Evolutionary conservation across 2,888 invertebrate species (phyloP).

Genomic region (Globia sparganii): DNA sequence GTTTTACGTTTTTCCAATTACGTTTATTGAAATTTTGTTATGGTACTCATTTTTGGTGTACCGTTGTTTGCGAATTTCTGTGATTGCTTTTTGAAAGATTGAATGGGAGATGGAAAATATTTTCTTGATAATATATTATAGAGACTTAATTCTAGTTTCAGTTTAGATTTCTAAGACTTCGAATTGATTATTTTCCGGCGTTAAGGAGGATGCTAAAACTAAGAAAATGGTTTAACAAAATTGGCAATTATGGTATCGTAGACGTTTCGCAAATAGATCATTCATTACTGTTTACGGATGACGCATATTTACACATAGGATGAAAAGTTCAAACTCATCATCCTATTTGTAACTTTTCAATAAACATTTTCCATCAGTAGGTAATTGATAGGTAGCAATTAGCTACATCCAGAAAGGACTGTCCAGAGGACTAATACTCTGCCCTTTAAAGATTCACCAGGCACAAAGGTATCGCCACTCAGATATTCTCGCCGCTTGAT

Average conservation of each 20-base stretch:
- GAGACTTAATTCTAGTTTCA: not conserved
- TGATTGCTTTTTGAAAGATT: slow-evolving; percentile 55
- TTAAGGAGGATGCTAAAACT: not conserved
- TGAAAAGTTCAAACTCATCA: too few relatives aligned
- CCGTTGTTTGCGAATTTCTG: slow-evolving; percentile 38
- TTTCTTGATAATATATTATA: not conserved
- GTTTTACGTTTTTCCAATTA: slow-evolving; percentile 63
- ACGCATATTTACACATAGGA: not conserved
- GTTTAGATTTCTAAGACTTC: not conserved
- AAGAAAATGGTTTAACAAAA: not conserved
- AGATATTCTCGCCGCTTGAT: slow-evolving; percentile 24
- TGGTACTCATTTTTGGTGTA: slow-evolving; percentile 50
- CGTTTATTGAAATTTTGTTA: slow-evolving; percentile 68
- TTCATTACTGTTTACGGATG: too few relatives aligned
- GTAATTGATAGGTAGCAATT: not conserved
- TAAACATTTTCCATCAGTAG: not conserved
- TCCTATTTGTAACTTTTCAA: too few relatives aligned
- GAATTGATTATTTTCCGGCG: not conserved
- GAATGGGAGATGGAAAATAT: slow-evolving; percentile 20
- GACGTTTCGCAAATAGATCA: not conserved
- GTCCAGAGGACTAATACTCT: not conserved
- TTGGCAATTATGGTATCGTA: not conserved
- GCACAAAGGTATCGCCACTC: not conserved
- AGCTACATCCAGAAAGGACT: not conserved
- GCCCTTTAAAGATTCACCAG: slow-evolving; percentile 10